phyloP scores from a whole-genome alignment of 2,797 vertebrate species.

The Micrastur ruficollis region DNA sequence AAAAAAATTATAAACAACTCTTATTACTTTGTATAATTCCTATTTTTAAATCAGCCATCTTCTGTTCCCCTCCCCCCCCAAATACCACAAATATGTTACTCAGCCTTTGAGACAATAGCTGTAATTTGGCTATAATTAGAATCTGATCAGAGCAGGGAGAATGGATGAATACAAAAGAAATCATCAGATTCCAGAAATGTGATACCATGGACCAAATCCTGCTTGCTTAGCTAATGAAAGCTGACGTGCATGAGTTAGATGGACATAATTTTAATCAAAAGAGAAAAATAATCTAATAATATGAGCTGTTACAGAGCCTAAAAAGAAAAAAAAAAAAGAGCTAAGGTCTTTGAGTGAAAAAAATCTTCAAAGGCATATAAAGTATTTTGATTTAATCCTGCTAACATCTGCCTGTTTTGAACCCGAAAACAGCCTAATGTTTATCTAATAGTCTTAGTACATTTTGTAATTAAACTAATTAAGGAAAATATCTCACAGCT shows the following conservation, averaged over 20 bases:
- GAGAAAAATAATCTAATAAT: not conserved
- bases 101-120: conserved; percentile 55
- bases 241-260: conserved; percentile 13
- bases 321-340: conserved; percentile 5
- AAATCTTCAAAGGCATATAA: conserved; percentile 45
- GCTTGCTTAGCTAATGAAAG: conserved; percentile 38
- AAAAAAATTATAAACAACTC: not conserved
- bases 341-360: conserved; percentile 32
- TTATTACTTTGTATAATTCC: conserved; percentile 15
- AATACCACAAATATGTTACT: conserved; percentile 49
- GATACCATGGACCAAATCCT: conserved; percentile 37
- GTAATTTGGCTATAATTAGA: conserved; percentile 60
- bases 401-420: conserved; percentile 71
- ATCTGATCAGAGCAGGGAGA: conserved; percentile 59
- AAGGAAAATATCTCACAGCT: conserved; percentile 63
- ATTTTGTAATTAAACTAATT: conserved; percentile 74
- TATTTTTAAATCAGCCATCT: conserved; percentile 40
- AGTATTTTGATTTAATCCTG: conserved; percentile 68
- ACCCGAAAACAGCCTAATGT: conserved; percentile 60
- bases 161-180: conserved; percentile 51
- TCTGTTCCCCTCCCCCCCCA: not conserved
- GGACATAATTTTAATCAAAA: conserved; percentile 24
- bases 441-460: conserved; percentile 68
- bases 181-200: conserved; percentile 50
- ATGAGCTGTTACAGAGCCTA: conserved; percentile 28